Conservation (phyloP, 2,888 invertebrate genomes). For the Acanthosepion pharaonis region DNA sequence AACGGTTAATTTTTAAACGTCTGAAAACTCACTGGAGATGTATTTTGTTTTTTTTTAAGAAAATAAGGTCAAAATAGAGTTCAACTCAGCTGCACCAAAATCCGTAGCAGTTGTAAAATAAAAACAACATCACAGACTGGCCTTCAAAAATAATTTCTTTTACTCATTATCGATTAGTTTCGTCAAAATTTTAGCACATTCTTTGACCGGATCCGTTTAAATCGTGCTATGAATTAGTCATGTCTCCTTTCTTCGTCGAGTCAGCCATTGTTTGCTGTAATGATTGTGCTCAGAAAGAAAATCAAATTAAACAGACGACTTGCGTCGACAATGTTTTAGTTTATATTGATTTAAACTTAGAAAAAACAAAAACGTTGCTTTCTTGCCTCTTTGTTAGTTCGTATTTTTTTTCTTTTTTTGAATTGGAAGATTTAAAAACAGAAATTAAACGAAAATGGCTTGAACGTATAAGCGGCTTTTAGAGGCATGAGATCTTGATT, state of each 20-base stretch:
- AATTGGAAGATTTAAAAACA: no score
- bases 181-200: not conserved
- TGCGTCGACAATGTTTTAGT: not conserved
- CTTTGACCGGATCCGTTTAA: not conserved
- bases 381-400: not conserved
- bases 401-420: not conserved
- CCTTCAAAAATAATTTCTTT: not conserved
- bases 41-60: no score
- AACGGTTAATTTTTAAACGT: no score
- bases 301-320: not conserved
- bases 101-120: no score
- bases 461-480: no score
- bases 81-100: no score
- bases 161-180: not conserved
- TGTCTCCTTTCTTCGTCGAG: not conserved
- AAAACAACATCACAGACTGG: no score
- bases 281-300: not conserved
- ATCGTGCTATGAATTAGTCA: not conserved
- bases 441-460: no score
- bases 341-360: not conserved
- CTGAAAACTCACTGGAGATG: no score
- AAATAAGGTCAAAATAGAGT: no score
- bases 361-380: not conserved
- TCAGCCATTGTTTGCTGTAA: not conserved
- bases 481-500: no score